A percentile compares a stretch with the other conserved stretches of the same genome.
Evolutionary conservation across 2,797 vertebrate genomes (phyloP).

Genomic region (Menidia menidia): DNA sequence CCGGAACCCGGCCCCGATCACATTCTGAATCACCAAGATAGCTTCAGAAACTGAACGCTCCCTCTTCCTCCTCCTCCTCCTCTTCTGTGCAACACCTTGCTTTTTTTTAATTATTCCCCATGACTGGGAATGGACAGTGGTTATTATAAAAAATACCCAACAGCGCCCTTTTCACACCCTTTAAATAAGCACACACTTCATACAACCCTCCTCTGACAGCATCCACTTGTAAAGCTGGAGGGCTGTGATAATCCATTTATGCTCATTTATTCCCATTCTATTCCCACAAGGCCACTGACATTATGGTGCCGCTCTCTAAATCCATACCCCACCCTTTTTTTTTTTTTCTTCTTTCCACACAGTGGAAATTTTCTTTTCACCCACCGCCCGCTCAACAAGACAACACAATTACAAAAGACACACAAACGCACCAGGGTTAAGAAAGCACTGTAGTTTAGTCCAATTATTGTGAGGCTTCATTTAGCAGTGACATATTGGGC

Average conservation of each 20-base stretch:
- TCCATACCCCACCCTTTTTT: conserved; percentile 80
- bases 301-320: conserved; percentile 71
- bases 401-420: conserved; percentile 22
- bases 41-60: conserved; percentile 37
- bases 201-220: conserved; percentile 68
- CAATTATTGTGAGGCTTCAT: conserved; percentile 34
- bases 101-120: conserved; percentile 30
- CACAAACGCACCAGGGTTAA: conserved; percentile 27
- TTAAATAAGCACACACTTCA: conserved; percentile 76
- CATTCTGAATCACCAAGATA: conserved; percentile 28
- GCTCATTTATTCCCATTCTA: conserved; percentile 78
- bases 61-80: conserved; percentile 37
- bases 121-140: conserved; percentile 34
- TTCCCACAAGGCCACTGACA: conserved; percentile 75
- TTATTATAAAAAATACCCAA: conserved; percentile 46
- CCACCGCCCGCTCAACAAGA: conserved; percentile 43
- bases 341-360: conserved; percentile 29
- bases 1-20: conserved; percentile 26
- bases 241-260: conserved; percentile 81
- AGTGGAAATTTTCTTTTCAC: conserved; percentile 72
- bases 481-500: not conserved
- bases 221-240: conserved; percentile 77
- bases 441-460: conserved; percentile 29
- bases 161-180: conserved; percentile 61
- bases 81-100: conserved; percentile 49